Evolutionary conservation across 2,113 vertebrate species (phyloP).

Genomic region (Ictalurus punctatus): DNA sequence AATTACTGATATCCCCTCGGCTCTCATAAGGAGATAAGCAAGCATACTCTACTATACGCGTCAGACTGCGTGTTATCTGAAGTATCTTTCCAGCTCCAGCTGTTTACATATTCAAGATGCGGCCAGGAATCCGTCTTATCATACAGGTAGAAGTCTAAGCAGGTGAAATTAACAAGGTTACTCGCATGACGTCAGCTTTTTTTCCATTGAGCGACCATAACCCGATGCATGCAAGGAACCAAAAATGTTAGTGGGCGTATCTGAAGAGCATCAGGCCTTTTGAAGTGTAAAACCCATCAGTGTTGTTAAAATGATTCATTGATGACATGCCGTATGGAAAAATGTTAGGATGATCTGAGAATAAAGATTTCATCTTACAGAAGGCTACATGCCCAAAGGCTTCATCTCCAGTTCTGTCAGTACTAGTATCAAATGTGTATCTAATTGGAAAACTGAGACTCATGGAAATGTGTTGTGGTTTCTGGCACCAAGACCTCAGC

Average conservation of each 20-base stretch:
- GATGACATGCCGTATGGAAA: not conserved
- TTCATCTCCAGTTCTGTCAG: not conserved
- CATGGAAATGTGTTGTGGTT: not conserved
- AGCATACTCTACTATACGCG: not conserved
- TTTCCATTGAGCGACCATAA: slow-evolving; percentile 20
- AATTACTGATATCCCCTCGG: not conserved
- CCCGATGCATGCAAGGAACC: slow-evolving; percentile 4
- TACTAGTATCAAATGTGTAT: not conserved
- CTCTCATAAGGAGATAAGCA: not conserved
- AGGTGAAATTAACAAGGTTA: slow-evolving; percentile 6
- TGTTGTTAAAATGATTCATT: not conserved
- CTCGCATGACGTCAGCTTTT: not conserved
- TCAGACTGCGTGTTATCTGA: slow-evolving; percentile 1
- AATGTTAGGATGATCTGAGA: not conserved
- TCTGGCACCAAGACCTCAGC: too few relatives aligned
- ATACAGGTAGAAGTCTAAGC: slow-evolving; percentile 5
- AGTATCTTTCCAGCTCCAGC: not conserved
- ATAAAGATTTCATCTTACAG: not conserved
- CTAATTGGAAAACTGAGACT: not conserved
- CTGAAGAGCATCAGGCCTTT: not conserved
- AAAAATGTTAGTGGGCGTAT: not conserved
- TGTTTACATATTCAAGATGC: not conserved
- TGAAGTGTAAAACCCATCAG: not conserved
- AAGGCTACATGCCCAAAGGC: not conserved
- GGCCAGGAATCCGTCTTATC: slow-evolving; percentile 1